Percentiles rank a stretch among this genome's conserved stretches.
These are phyloP conservation scores for Melipona beecheii DNA, from an alignment of 2,888 invertebrate species.

Conservation along the genomic window DNA sequence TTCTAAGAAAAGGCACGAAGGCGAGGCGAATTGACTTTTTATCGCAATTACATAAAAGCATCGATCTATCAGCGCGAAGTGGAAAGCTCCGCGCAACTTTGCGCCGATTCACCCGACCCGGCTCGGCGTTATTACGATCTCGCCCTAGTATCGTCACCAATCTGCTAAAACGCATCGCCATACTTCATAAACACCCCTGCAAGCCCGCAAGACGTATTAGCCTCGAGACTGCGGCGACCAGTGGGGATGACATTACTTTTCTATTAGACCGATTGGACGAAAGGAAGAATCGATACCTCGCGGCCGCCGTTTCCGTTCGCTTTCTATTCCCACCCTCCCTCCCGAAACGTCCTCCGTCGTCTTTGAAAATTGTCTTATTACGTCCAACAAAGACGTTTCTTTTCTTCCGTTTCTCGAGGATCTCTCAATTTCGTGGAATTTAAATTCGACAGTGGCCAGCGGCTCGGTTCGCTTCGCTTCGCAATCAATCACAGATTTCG, in stretches of 20 bases:
- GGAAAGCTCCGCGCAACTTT: constrained; percentile 21
- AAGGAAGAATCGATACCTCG: constrained; percentile 57
- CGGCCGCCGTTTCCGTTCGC: not conserved
- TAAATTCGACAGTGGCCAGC: too few relatives aligned
- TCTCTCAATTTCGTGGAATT: not conserved
- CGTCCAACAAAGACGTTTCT: not conserved
- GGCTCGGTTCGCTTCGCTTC: not conserved
- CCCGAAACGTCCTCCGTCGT: not conserved
- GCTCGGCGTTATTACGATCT: constrained; percentile 72
- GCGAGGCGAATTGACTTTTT: not conserved
- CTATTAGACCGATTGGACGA: constrained; percentile 80
- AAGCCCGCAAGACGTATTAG: constrained; percentile 71
- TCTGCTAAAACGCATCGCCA: constrained; percentile 82
- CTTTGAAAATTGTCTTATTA: not conserved
- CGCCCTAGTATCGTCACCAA: constrained; percentile 76
- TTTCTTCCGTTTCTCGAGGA: not conserved
- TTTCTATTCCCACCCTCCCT: not conserved
- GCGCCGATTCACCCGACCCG: constrained; percentile 39
- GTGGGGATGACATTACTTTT: constrained; percentile 77
- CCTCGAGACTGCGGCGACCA: constrained; percentile 63
- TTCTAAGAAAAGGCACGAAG: too few relatives aligned
- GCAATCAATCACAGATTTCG: constrained; percentile 16
- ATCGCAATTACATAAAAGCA: constrained; percentile 38
- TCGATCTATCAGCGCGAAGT: constrained; percentile 21
- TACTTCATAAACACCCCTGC: constrained; percentile 80